Evolutionary conservation across 2,888 invertebrate genomes (phyloP).

Genomic region (Protodeltote pygarga): DNA sequence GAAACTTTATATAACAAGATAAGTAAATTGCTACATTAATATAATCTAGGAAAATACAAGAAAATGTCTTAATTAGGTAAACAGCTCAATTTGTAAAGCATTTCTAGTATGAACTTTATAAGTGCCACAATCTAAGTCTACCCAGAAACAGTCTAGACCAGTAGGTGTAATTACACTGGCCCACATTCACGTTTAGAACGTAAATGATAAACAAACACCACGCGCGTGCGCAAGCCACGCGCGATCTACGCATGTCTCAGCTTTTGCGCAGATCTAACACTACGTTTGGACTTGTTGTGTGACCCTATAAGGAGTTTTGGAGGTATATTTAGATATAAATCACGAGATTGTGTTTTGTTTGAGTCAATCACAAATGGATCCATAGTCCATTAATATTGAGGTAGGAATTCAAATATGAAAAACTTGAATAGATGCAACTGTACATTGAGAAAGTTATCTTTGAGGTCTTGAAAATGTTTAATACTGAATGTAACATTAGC

Average conservation of each 20-base stretch:
- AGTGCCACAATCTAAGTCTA: background rate
- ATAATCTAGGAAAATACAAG: background rate
- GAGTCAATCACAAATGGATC: background rate
- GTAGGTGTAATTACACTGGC: conserved; percentile 14
- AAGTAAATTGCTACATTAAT: background rate
- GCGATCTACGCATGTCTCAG: conserved; percentile 20
- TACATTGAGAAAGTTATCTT: too few relatives aligned
- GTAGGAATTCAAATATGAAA: too few relatives aligned
- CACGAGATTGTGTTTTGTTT: background rate
- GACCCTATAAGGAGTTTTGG: conserved; percentile 33
- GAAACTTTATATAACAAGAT: background rate
- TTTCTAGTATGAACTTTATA: too few relatives aligned
- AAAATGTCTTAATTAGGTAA: background rate
- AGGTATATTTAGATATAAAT: conserved; percentile 15
- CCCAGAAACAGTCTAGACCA: background rate
- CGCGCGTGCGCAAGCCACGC: conserved; percentile 33
- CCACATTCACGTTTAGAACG: conserved; percentile 13
- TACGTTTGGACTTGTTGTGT: conserved; percentile 15
- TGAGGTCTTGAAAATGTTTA: too few relatives aligned
- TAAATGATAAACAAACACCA: conserved; percentile 25
- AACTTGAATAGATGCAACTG: too few relatives aligned
- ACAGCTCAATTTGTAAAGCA: too few relatives aligned
- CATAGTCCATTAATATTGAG: background rate
- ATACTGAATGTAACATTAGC: too few relatives aligned
- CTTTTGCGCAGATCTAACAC: conserved; percentile 46